Conservation (phyloP, 2,797 vertebrate species). For the Malacoraja senta region DNA sequence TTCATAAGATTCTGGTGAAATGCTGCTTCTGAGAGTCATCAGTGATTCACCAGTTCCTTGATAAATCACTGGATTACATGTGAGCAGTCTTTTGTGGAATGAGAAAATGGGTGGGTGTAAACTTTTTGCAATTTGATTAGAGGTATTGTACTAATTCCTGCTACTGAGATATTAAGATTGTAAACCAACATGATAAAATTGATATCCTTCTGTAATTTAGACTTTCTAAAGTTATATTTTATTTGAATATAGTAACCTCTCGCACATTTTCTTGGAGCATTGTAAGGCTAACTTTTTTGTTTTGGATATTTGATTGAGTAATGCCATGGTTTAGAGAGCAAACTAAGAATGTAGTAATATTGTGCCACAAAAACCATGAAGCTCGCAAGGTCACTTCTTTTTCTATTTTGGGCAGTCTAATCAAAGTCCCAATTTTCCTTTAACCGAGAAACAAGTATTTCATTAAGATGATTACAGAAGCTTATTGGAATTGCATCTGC, state of each 20-base stretch:
- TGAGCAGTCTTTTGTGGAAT: too few species aligned
- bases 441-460: neutral
- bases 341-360: neutral
- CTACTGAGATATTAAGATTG: neutral
- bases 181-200: neutral
- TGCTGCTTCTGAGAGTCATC: neutral
- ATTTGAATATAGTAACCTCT: too few species aligned
- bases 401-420: neutral
- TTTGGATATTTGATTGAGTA: neutral
- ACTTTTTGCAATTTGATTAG: too few species aligned
- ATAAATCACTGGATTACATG: neutral
- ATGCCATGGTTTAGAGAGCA: neutral
- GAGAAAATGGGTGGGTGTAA: too few species aligned
- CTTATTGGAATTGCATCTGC: neutral
- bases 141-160: too few species aligned
- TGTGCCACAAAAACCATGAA: neutral
- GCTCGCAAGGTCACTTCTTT: neutral
- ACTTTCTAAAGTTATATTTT: neutral
- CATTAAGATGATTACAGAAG: neutral
- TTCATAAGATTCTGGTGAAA: neutral
- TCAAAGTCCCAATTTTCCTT: neutral
- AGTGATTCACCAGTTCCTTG: neutral
- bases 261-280: too few species aligned
- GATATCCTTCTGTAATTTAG: too few species aligned
- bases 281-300: neutral